These are phyloP conservation scores for Fulica atra DNA, from an alignment of 2,113 vertebrate species.

Conservation along the genomic window DNA sequence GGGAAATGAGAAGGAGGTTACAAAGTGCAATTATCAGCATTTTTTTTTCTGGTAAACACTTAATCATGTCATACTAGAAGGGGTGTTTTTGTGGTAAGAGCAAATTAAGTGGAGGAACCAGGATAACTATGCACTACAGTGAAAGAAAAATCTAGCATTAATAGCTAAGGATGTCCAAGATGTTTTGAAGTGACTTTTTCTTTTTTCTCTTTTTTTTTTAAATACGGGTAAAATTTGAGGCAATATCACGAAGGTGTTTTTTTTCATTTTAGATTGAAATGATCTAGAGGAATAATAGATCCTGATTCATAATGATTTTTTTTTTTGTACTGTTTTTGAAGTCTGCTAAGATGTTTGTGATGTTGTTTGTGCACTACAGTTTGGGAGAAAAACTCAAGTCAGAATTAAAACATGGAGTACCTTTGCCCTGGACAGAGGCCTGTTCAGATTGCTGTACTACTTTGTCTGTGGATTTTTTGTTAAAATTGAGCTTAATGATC, in stretches of 20 bases:
- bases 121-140: slow-evolving; percentile 79
- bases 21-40: slow-evolving; percentile 98
- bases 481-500: slow-evolving; percentile 47
- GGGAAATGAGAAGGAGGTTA: slow-evolving; percentile 74
- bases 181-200: slow-evolving; percentile 64
- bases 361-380: slow-evolving; percentile 61
- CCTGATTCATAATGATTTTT: slow-evolving; percentile 58
- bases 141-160: slow-evolving; percentile 70
- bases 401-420: slow-evolving; percentile 23
- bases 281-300: slow-evolving; percentile 55
- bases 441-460: slow-evolving; percentile 39
- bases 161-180: slow-evolving; percentile 59
- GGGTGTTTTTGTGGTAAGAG: slow-evolving; percentile 64
- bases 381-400: slow-evolving; percentile 53
- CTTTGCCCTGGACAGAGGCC: neutral
- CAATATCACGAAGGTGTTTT: slow-evolving; percentile 76
- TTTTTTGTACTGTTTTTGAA: slow-evolving; percentile 68
- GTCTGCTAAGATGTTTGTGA: slow-evolving; percentile 56
- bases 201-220: slow-evolving; percentile 45
- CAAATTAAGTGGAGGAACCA: slow-evolving; percentile 69
- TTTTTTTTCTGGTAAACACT: slow-evolving; percentile 72
- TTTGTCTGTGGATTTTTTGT: slow-evolving; percentile 59
- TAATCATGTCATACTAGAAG: slow-evolving; percentile 68
- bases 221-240: slow-evolving; percentile 84
- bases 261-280: slow-evolving; percentile 59